phyloP scores from a whole-genome alignment of 35 echinoderm and acorn worm genomes.

The Heliocidaris erythrogramma region DNA sequence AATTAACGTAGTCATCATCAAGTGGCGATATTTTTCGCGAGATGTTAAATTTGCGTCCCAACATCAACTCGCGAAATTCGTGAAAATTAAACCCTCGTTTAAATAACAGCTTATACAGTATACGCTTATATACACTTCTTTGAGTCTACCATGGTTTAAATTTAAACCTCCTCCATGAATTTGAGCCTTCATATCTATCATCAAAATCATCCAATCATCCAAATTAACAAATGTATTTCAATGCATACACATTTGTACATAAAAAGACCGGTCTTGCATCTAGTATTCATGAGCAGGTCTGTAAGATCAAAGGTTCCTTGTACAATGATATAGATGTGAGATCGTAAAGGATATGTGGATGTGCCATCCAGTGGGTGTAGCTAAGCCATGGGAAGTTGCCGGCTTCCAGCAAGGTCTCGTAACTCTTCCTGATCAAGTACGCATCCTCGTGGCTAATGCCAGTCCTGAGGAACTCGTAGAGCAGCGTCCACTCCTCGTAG shows the following conservation, averaged over 20 bases:
- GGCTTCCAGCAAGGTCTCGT: constrained; percentile 78
- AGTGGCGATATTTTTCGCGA: too few species aligned
- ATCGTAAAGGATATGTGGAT: constrained; percentile 96
- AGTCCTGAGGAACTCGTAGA: constrained; percentile 83
- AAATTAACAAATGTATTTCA: not conserved
- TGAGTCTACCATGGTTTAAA: too few species aligned
- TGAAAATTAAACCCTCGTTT: too few species aligned
- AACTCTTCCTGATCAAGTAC: constrained; percentile 80
- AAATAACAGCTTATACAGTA: too few species aligned
- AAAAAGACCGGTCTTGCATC: not conserved
- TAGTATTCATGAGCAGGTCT: too few species aligned
- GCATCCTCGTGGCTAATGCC: constrained; percentile 92
- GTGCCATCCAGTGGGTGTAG: constrained; percentile 93
- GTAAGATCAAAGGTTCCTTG: too few species aligned
- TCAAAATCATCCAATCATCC: not conserved
- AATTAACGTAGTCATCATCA: too few species aligned
- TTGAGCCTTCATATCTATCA: too few species aligned
- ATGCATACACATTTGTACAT: not conserved
- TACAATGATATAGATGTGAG: not conserved
- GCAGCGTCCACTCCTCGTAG: constrained; percentile 84
- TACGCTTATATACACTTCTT: too few species aligned
- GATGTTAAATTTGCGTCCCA: too few species aligned
- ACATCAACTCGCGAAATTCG: too few species aligned
- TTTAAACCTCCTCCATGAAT: too few species aligned
- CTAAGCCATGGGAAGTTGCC: constrained; percentile 83